A percentile compares a stretch with the other conserved stretches of the same genome.
Conservation (phyloP, 2,888 invertebrate species). For the Luperina nickerlii region DNA sequence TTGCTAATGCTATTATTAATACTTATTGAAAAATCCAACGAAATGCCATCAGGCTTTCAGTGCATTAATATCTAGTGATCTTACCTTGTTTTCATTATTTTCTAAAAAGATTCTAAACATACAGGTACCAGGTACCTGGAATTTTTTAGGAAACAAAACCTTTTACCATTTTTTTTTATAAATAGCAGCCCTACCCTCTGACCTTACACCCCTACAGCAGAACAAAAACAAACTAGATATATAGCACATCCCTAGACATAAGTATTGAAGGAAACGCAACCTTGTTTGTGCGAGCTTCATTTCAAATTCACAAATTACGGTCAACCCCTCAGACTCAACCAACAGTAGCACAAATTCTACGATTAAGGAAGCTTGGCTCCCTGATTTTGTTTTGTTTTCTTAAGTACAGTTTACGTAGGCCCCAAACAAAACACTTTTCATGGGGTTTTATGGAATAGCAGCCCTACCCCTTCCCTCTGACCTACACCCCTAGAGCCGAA, state of each 20-base stretch:
- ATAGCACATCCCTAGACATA: conserved; percentile 43
- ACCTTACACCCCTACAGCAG: conserved; percentile 53
- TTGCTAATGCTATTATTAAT: no score
- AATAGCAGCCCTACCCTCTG: conserved; percentile 38
- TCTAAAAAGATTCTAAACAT: background rate
- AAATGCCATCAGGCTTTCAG: background rate
- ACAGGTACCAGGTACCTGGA: background rate
- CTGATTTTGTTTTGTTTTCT: background rate
- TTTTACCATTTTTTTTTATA: background rate
- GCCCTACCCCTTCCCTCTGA: background rate
- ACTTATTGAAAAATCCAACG: background rate
- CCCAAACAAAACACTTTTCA: background rate
- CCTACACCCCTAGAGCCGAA: background rate
- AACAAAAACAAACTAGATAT: conserved; percentile 55
- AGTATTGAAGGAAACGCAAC: conserved; percentile 66
- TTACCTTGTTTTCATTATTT: background rate
- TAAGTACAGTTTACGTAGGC: background rate
- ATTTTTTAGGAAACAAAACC: background rate
- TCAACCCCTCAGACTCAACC: conserved; percentile 27
- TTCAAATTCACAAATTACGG: conserved; percentile 57
- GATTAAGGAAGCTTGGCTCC: background rate
- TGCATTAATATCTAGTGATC: background rate
- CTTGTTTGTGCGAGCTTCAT: conserved; percentile 68
- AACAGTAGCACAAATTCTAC: background rate
- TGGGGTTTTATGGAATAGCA: background rate